Base-by-base conservation (phyloP, 2,888 invertebrate genomes). In the Leptopilina drosophilae region DNA sequence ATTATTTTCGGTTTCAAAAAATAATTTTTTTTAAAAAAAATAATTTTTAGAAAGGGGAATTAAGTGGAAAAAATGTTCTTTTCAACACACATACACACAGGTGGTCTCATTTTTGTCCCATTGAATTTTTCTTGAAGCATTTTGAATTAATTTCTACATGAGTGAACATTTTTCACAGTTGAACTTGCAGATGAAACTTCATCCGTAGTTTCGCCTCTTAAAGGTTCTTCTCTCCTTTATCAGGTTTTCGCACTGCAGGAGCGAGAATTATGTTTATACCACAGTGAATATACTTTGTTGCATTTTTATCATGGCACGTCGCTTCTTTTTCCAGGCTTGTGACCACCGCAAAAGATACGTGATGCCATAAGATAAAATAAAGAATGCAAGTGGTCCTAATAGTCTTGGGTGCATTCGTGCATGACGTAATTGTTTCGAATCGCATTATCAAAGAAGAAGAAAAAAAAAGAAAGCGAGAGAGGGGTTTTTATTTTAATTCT, bases 341-440 rank as follows among this genome's bases (percentile, higher is more conserved):
- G 78, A 69, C 84, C 81, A 82, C 81, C 33, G 64, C 62, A 49
- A 66, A 66, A 78, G 81, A 80, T 78, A 78, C 64, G 82, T 80
- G 81, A 82, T 81, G 83, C 81, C 78, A 77, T 81, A 79, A 59
- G 66, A 69, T 59, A 53, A 79, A 69, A 75, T 78, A 46, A 80
- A 80, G 66, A 67, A 84, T 77, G 76, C 79, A 78, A 64, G 66
- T 26, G 66, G 82, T 82, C 83, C 80, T 82, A 81, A 80, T 82
- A 83, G 83, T 82, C 80, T 82, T 77, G 81, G 82, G 81, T 84
- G 84, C 86, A 82, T 77, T 84, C 84, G 83, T 82, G 81, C 85
- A 85, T 83, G 82, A 78, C 80, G 82, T 84, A 84, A 87, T 87
- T 87, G 86, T 86, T 86, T 87, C 84, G 83, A 84, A 88, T 87